A percentile compares a stretch with the other conserved stretches of the same genome.
These are phyloP conservation scores for Auanema sp. DNA, from an alignment of 2,888 invertebrate species.

Conservation along the genomic window DNA sequence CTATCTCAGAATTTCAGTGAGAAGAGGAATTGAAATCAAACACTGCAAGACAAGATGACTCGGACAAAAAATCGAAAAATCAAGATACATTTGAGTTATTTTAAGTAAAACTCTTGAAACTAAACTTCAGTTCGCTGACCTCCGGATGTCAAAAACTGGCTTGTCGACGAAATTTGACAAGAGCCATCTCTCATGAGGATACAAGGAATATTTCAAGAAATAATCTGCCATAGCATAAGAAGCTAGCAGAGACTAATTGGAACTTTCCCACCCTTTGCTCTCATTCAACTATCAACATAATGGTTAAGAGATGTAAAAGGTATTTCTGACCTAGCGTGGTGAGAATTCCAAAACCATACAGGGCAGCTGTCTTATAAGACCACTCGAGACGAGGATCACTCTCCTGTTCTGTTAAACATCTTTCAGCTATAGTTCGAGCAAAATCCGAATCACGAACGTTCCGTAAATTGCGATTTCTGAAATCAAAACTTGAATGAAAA, in stretches of 20 bases:
- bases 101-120: too few species aligned
- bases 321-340: conserved; percentile 54
- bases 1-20: not conserved
- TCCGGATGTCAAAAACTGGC: too few species aligned
- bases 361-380: conserved; percentile 57
- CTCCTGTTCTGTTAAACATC: conserved; percentile 22
- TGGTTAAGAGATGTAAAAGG: not conserved
- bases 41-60: not conserved
- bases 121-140: too few species aligned
- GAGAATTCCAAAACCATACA: conserved; percentile 61
- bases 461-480: conserved; percentile 20
- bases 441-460: conserved; percentile 33
- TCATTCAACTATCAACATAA: not conserved
- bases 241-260: too few species aligned
- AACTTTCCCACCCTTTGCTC: too few species aligned
- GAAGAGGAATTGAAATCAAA: not conserved
- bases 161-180: too few species aligned
- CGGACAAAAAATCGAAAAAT: too few species aligned
- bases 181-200: too few species aligned
- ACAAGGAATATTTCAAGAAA: conserved; percentile 1
- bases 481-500: not conserved
- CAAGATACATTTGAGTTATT: too few species aligned
- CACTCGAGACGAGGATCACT: conserved; percentile 47
- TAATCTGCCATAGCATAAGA: too few species aligned
- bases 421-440: conserved; percentile 33